Evolutionary conservation across 1,140 invertebrate genomes (phyloP).

Genomic region (Mycetomoellerius zeteki): DNA sequence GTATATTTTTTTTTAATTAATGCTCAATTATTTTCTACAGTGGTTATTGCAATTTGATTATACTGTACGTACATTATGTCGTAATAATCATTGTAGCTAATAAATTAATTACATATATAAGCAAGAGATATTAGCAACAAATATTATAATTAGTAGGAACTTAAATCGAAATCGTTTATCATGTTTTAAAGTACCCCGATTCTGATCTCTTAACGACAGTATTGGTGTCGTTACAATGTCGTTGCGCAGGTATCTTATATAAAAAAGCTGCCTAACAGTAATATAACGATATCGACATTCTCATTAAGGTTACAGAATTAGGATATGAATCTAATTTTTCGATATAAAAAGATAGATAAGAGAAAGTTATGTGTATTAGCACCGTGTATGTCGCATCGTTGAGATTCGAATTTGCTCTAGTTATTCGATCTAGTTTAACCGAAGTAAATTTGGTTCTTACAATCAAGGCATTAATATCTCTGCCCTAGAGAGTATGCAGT

Average conservation of each 20-base stretch:
- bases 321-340: neutral
- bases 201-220: no score
- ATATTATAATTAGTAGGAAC: neutral
- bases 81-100: neutral
- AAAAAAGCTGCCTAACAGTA: no score
- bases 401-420: neutral
- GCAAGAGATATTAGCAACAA: neutral
- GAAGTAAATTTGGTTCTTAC: conserved; percentile 26
- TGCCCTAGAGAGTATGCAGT: neutral
- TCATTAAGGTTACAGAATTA: no score
- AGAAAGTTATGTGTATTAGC: neutral
- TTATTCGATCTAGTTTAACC: neutral
- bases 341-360: neutral
- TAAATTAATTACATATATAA: neutral
- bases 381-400: neutral
- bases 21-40: neutral
- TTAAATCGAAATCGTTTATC: neutral
- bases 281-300: no score
- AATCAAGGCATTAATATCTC: conserved; percentile 24
- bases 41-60: neutral
- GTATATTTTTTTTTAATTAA: neutral
- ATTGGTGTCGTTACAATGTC: no score
- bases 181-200: no score
- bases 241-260: no score
- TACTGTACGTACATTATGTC: neutral